Evolutionary conservation across 2,888 invertebrate species (phyloP).

Genomic region (Oscheius sp.): DNA sequence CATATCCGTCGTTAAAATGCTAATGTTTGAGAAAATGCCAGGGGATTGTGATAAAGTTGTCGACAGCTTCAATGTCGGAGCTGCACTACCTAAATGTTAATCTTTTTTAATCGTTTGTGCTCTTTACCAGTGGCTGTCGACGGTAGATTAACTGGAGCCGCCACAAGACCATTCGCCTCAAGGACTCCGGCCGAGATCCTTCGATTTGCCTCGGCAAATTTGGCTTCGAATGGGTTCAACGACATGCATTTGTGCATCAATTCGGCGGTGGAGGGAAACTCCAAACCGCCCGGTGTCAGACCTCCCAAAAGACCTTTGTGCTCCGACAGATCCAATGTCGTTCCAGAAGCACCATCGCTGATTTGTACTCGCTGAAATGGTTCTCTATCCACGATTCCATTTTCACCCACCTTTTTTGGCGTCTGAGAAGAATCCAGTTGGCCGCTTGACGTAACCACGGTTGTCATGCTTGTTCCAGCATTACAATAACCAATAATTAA

Average conservation of each 20-base stretch:
- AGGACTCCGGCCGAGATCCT: conserved; percentile 58
- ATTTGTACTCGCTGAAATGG: conserved; percentile 35
- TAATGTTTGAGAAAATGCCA: conserved; percentile 68
- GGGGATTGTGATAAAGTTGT: conserved; percentile 61
- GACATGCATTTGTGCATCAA: conserved; percentile 70
- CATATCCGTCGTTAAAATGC: conserved; percentile 57
- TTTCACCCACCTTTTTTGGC: conserved; percentile 14
- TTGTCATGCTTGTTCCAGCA: conserved; percentile 39
- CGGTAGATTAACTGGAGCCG: conserved; percentile 37
- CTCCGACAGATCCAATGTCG: conserved; percentile 19
- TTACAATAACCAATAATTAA: conserved; percentile 18
- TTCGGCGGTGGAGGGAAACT: conserved; percentile 71
- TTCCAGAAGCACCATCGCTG: conserved; percentile 13
- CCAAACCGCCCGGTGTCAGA: conserved; percentile 41
- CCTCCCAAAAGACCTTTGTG: conserved; percentile 23
- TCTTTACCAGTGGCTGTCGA: background rate
- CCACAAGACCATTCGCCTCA: conserved; percentile 55
- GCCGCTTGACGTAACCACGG: conserved; percentile 46
- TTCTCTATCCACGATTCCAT: background rate
- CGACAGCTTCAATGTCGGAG: conserved; percentile 48
- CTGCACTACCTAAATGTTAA: conserved; percentile 27
- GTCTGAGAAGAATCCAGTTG: conserved; percentile 38
- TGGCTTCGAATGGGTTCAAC: conserved; percentile 71
- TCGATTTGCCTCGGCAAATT: conserved; percentile 71
- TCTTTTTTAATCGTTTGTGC: background rate